Conservation (phyloP, 1,140 invertebrate species). For the Drosophila gunungcola region DNA sequence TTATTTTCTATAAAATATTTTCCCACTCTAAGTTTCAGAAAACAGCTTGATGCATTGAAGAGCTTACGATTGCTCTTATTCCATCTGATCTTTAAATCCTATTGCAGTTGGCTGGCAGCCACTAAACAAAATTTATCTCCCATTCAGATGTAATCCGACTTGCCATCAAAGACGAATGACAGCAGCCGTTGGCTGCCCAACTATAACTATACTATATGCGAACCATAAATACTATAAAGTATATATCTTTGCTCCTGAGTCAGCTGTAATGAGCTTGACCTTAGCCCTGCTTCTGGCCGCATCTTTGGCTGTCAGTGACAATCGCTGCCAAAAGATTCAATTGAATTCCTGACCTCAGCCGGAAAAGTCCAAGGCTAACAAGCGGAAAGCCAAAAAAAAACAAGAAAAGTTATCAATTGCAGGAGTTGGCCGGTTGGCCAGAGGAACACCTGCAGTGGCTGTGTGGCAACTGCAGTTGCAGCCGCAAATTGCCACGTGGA, state of each 20-base stretch:
- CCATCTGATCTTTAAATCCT: conserved; percentile 7
- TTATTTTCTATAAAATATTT: too few relatives aligned
- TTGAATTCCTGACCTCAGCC: conserved; percentile 29
- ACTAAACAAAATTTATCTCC: conserved; percentile 31
- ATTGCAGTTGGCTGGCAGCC: conserved; percentile 23
- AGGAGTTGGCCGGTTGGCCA: conserved; percentile 10
- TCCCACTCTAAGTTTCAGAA: background rate
- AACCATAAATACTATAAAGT: conserved; percentile 17
- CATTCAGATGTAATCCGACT: conserved; percentile 35
- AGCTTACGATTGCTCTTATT: conserved; percentile 15
- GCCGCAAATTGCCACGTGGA: conserved; percentile 52
- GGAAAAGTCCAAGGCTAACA: conserved; percentile 23
- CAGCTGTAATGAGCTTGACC: conserved; percentile 48
- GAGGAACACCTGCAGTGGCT: conserved; percentile 39
- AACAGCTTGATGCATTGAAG: conserved; percentile 24
- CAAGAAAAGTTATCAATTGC: conserved; percentile 29
- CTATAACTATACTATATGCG: conserved; percentile 25
- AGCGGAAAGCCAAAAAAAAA: conserved; percentile 2
- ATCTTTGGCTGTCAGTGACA: conserved; percentile 29
- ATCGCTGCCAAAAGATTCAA: conserved; percentile 22
- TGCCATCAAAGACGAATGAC: conserved; percentile 33
- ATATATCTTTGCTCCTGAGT: conserved; percentile 23
- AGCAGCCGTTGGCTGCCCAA: conserved; percentile 32
- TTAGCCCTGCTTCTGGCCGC: conserved; percentile 8
- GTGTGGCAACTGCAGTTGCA: conserved; percentile 29